Percentiles rank a stretch among this genome's conserved stretches.
Evolutionary conservation across 30 jellyfish, hydroid and myxozoan genomes (phyloP).

Genomic region (Nemopilema nomurai): DNA sequence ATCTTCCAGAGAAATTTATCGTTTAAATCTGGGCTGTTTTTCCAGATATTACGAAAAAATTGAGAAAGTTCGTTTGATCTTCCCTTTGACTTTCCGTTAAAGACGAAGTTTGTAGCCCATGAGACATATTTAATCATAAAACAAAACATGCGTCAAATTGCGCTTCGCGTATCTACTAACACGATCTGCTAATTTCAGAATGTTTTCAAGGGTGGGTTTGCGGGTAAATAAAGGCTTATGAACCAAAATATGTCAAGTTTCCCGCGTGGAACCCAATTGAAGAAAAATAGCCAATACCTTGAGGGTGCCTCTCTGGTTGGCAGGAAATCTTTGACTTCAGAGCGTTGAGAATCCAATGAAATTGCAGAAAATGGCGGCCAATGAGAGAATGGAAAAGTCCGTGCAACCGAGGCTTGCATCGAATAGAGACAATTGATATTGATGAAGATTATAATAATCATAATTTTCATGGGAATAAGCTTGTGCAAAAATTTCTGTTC

Average conservation of each 20-base stretch:
- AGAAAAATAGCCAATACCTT: constrained; percentile 9
- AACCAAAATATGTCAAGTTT: neutral
- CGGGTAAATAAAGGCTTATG: neutral
- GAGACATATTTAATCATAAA: too few relatives aligned
- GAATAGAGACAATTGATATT: neutral
- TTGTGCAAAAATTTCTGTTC: too few relatives aligned
- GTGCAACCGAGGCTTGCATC: constrained; percentile 5
- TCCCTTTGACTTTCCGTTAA: too few relatives aligned
- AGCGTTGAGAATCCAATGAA: constrained; percentile 30
- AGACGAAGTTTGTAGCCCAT: too few relatives aligned
- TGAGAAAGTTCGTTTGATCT: too few relatives aligned
- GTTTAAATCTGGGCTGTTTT: too few relatives aligned
- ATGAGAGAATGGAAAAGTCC: constrained; percentile 10
- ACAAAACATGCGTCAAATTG: too few relatives aligned
- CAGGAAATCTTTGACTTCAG: constrained; percentile 26
- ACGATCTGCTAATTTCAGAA: neutral
- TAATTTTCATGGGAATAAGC: too few relatives aligned
- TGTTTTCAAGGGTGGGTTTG: neutral
- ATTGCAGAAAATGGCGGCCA: constrained; percentile 65
- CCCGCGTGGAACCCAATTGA: constrained; percentile 18
- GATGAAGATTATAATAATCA: too few relatives aligned
- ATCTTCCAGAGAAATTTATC: too few relatives aligned
- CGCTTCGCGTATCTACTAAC: neutral
- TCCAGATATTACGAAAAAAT: too few relatives aligned
- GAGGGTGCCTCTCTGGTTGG: constrained; percentile 22